Evolutionary conservation across 1,140 invertebrate genomes (phyloP).

Genomic region (Eubasilissa regina): DNA sequence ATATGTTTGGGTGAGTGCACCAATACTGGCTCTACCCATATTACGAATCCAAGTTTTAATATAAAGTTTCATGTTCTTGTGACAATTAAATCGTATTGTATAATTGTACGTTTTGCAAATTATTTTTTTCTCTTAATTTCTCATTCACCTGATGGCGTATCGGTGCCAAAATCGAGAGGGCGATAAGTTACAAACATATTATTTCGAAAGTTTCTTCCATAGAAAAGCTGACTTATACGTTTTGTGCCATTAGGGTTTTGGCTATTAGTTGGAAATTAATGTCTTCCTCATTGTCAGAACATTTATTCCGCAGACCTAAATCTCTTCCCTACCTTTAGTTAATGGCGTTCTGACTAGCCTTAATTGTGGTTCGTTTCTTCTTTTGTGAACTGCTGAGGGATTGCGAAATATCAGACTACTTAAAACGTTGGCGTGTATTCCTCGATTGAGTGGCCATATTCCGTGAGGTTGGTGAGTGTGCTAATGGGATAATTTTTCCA

Average conservation of each 20-base stretch:
- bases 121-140: no score
- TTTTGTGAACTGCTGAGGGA: background rate
- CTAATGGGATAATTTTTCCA: no score
- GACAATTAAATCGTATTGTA: no score
- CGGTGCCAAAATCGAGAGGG: no score
- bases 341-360: background rate
- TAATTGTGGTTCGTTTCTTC: background rate
- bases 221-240: background rate
- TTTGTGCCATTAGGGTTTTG: background rate
- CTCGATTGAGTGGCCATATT: background rate
- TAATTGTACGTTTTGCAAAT: no score
- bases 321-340: background rate
- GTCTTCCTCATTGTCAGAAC: slow-evolving; percentile 2
- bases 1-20: no score
- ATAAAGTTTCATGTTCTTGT: no score
- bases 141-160: no score
- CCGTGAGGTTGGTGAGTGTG: no score
- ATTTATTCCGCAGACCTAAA: background rate
- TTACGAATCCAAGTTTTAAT: no score
- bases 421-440: background rate
- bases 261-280: background rate
- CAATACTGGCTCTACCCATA: no score
- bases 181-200: no score
- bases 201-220: background rate
- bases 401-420: background rate